phyloP scores from a whole-genome alignment of 2,797 vertebrate species.

The Gymnoscopelus microlampas region DNA sequence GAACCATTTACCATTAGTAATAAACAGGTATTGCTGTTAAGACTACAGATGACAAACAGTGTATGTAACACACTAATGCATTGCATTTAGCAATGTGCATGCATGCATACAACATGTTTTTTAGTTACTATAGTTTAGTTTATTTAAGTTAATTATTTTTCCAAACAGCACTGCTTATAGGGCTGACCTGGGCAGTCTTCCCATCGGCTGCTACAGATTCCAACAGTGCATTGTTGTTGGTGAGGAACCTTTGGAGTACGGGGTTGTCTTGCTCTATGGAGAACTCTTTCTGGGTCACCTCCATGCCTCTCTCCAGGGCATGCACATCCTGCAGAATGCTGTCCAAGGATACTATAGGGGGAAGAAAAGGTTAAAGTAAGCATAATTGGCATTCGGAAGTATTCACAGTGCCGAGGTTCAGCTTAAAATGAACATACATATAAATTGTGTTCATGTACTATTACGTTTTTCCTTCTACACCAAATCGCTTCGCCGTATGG shows the following conservation, averaged over 20 bases:
- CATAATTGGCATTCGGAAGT: neutral
- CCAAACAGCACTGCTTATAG: too few relatives aligned
- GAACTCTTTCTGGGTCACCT: conserved; percentile 86
- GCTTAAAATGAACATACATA: neutral
- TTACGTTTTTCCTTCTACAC: too few relatives aligned
- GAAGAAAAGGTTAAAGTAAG: neutral
- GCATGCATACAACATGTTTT: neutral
- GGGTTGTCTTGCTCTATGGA: conserved; percentile 82
- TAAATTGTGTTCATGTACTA: too few relatives aligned
- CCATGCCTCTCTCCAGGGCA: conserved; percentile 88
- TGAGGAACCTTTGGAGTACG: conserved; percentile 87
- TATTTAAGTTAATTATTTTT: too few relatives aligned
- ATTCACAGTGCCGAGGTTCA: neutral
- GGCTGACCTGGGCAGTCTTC: conserved; percentile 88
- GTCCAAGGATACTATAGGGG: conserved; percentile 87
- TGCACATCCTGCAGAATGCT: conserved; percentile 86
- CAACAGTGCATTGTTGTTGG: conserved; percentile 81
- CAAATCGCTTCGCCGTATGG: too few relatives aligned
- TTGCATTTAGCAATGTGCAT: neutral
- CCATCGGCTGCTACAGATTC: conserved; percentile 84
- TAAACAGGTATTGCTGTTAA: neutral
- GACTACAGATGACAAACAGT: neutral
- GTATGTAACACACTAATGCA: neutral
- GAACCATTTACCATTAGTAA: neutral
- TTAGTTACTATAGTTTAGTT: too few relatives aligned